phyloP scores from a whole-genome alignment of 2,113 vertebrate genomes.

The Cavia porcellus region DNA sequence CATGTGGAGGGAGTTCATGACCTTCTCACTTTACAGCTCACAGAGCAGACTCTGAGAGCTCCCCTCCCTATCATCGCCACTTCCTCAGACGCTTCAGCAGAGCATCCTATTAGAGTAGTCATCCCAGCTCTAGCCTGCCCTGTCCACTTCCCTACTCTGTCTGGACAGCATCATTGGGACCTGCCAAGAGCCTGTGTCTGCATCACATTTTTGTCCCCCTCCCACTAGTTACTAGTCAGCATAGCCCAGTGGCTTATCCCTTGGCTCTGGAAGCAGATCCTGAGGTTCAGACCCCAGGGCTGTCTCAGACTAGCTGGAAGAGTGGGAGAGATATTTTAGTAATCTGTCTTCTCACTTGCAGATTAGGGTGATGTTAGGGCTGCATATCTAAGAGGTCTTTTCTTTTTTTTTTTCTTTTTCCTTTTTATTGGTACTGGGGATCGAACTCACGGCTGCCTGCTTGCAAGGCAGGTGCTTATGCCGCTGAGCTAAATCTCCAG shows the following conservation, averaged over 20 bases:
- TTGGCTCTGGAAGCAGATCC: not conserved
- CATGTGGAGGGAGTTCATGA: not conserved
- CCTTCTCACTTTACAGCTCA: not conserved
- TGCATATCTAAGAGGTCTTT: not conserved
- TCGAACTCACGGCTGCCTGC: too few relatives aligned
- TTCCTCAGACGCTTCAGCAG: not conserved
- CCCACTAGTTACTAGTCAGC: not conserved
- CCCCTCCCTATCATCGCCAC: not conserved
- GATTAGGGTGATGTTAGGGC: not conserved
- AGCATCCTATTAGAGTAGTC: not conserved
- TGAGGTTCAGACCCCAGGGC: fast-evolving
- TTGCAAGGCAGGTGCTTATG: too few relatives aligned
- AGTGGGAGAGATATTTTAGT: not conserved
- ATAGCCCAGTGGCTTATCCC: not conserved
- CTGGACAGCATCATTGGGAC: not conserved
- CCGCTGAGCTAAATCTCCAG: too few relatives aligned
- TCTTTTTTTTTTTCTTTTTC: too few relatives aligned
- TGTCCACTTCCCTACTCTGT: not conserved
- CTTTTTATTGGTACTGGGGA: too few relatives aligned
- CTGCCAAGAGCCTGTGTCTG: not conserved
- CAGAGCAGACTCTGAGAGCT: not conserved
- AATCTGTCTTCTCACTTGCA: not conserved
- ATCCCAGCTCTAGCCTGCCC: too few relatives aligned
- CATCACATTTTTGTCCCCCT: not conserved
- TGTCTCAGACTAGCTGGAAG: not conserved